These are phyloP conservation scores for Alouatta caraya DNA, from an alignment of 2,797 vertebrate species.

Conservation along the genomic window DNA sequence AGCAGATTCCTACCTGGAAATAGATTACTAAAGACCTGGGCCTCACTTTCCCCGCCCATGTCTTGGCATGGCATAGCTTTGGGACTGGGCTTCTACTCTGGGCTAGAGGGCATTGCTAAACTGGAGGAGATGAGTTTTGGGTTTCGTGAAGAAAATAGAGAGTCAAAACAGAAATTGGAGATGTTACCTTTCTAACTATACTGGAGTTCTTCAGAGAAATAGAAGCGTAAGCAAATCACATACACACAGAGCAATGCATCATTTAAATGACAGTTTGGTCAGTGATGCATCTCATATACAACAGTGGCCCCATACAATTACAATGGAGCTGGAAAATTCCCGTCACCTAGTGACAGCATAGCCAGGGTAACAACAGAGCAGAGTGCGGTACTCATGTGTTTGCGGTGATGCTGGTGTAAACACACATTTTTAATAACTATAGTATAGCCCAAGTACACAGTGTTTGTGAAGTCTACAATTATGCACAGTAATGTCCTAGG, in stretches of 20 bases:
- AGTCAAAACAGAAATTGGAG: neutral
- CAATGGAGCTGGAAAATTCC: neutral
- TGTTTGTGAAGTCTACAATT: neutral
- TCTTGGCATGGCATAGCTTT: neutral
- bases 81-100: neutral
- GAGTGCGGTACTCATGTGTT: neutral
- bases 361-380: neutral
- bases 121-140: neutral
- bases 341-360: neutral
- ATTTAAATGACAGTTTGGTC: neutral
- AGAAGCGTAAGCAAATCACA: neutral
- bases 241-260: neutral
- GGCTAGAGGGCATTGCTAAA: neutral
- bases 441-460: neutral
- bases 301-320: neutral
- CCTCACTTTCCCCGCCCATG: neutral
- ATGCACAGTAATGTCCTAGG: neutral
- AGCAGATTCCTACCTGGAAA: neutral
- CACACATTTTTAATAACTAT: neutral
- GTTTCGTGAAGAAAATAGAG: neutral
- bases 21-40: neutral
- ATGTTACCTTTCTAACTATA: neutral
- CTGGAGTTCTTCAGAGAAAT: neutral
- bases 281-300: neutral
- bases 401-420: neutral